Conservation (phyloP, 1,140 invertebrate species). For the Penaeus vannamei region DNA sequence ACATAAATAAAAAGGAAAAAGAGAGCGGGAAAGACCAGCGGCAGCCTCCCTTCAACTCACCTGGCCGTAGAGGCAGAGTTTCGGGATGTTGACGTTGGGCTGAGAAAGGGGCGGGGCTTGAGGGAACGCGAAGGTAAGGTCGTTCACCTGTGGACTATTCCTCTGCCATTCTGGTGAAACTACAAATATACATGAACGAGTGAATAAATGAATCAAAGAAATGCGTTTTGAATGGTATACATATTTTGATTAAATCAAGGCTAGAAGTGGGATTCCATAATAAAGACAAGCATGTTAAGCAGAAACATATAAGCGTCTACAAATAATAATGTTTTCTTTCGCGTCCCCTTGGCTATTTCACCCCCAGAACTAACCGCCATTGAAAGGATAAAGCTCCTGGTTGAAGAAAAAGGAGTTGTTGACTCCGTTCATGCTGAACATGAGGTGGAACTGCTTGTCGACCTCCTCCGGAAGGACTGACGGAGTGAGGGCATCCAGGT, state of each 20-base stretch:
- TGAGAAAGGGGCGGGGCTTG: conserved; percentile 46
- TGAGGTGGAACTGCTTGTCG: conserved; percentile 84
- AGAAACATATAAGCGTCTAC: too few relatives aligned
- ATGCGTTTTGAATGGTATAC: too few relatives aligned
- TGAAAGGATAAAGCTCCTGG: conserved; percentile 75
- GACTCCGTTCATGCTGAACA: conserved; percentile 88
- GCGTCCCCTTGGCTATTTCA: too few relatives aligned
- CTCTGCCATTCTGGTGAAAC: background rate
- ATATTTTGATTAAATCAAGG: too few relatives aligned
- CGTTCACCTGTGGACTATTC: conserved; percentile 36
- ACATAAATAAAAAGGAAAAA: background rate
- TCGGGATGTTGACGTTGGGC: conserved; percentile 29
- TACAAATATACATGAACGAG: too few relatives aligned
- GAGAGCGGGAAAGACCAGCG: background rate
- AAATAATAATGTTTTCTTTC: too few relatives aligned
- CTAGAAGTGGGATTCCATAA: too few relatives aligned
- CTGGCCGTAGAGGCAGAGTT: conserved; percentile 45
- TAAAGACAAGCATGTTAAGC: too few relatives aligned
- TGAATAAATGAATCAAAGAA: too few relatives aligned
- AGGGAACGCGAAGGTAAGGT: conserved; percentile 39
- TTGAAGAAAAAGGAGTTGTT: conserved; percentile 85
- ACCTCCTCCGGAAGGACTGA: conserved; percentile 73
- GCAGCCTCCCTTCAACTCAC: background rate
- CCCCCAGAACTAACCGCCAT: conserved; percentile 12
- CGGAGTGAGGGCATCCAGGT: conserved; percentile 72